These are phyloP conservation scores for Tenebrosternarchus preto DNA, from an alignment of 2,113 vertebrate species.

Conservation along the genomic window DNA sequence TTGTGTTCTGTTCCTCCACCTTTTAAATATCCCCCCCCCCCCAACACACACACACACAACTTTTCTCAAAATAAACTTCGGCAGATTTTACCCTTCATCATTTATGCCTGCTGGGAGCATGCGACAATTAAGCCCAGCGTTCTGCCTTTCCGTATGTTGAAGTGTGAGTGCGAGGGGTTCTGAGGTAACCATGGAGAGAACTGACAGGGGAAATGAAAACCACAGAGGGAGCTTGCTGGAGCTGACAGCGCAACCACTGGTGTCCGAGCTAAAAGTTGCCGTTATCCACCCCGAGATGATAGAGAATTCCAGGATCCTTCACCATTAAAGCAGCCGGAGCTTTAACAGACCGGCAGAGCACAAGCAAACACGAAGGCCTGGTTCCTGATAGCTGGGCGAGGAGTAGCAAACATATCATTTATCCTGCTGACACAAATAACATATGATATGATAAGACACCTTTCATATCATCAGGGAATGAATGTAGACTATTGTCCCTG, in stretches of 20 bases:
- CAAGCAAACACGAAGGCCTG: neutral
- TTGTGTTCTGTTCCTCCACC: neutral
- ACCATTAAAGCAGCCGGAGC: neutral
- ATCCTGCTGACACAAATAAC: neutral
- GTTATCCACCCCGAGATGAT: neutral
- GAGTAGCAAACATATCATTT: neutral
- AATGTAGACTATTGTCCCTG: constrained; percentile 14
- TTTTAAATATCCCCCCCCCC: constrained; percentile 16
- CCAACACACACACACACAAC: neutral
- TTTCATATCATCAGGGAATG: constrained; percentile 6
- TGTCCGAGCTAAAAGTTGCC: neutral
- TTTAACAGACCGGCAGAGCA: neutral
- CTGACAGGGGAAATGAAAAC: too few relatives aligned
- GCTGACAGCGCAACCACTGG: neutral
- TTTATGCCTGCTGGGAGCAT: neutral
- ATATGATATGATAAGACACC: constrained; percentile 1
- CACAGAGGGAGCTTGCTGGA: too few relatives aligned
- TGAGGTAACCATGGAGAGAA: neutral
- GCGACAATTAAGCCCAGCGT: neutral
- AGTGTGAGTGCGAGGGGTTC: neutral
- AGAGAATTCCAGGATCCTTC: neutral
- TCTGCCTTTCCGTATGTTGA: neutral
- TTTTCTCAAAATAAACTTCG: neutral
- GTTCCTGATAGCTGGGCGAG: neutral
- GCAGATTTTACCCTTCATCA: neutral